These are phyloP conservation scores for Diloba caeruleocephala DNA, from an alignment of 2,888 invertebrate genomes.

Conservation along the genomic window DNA sequence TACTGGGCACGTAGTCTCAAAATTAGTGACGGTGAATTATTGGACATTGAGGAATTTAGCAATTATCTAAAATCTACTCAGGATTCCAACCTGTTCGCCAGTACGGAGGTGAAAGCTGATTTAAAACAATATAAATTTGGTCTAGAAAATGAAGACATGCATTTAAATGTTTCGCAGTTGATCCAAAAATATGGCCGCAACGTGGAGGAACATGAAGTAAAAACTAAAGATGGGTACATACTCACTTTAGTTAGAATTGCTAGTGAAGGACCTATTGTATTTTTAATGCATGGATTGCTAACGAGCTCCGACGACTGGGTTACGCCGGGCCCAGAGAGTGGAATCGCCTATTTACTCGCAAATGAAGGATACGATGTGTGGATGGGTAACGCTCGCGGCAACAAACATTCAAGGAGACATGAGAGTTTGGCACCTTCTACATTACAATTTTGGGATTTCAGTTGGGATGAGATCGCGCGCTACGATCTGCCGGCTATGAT, in stretches of 20 bases:
- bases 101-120: slow-evolving; percentile 23
- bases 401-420: slow-evolving; percentile 89
- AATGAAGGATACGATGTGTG: slow-evolving; percentile 92
- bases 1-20: slow-evolving; percentile 11
- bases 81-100: slow-evolving; percentile 23
- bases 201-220: slow-evolving; percentile 78
- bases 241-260: slow-evolving; percentile 93
- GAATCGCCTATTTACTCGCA: slow-evolving; percentile 80
- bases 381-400: slow-evolving; percentile 94
- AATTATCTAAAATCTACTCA: slow-evolving; percentile 30
- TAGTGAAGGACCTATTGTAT: slow-evolving; percentile 75
- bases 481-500: slow-evolving; percentile 94
- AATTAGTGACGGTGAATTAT: slow-evolving; percentile 18
- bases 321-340: slow-evolving; percentile 88
- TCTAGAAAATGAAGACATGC: slow-evolving; percentile 49
- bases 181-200: slow-evolving; percentile 52
- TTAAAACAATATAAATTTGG: slow-evolving; percentile 25
- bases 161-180: slow-evolving; percentile 47
- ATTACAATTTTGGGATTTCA: slow-evolving; percentile 90
- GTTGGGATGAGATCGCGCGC: slow-evolving; percentile 94
- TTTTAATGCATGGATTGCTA: slow-evolving; percentile 93
- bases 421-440: slow-evolving; percentile 65
- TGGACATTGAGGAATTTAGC: slow-evolving; percentile 22
- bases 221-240: slow-evolving; percentile 93
- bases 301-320: slow-evolving; percentile 92